Evolutionary conservation across 1,140 invertebrate genomes (phyloP).

Genomic region (Diorhabda elongata): DNA sequence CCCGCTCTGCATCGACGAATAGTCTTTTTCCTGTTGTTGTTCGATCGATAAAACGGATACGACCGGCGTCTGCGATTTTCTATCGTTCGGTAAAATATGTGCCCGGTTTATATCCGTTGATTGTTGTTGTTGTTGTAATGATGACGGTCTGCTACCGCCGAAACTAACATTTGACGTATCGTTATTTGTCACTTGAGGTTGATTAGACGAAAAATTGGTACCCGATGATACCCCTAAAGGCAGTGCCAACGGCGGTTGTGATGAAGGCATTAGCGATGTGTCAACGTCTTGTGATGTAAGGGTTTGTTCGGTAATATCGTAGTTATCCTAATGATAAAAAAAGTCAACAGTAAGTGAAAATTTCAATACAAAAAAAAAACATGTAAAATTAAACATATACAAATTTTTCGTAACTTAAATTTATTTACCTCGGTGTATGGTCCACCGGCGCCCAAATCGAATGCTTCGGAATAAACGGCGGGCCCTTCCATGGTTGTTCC

Average conservation of each 20-base stretch:
- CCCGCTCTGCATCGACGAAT: conserved; percentile 43
- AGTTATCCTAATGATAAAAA: conserved; percentile 10
- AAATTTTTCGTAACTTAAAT: not conserved
- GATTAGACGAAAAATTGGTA: no score
- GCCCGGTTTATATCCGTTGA: no score
- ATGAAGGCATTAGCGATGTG: no score
- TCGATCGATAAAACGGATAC: conserved; percentile 43
- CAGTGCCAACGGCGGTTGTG: no score
- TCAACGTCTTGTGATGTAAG: conserved; percentile 6
- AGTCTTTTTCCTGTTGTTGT: conserved; percentile 43
- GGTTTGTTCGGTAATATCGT: conserved; percentile 7
- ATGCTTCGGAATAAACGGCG: conserved; percentile 34
- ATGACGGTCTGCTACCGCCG: no score
- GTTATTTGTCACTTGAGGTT: no score
- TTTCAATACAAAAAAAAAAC: not conserved
- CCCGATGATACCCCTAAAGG: no score
- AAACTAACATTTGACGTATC: no score
- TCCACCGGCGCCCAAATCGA: conserved; percentile 31
- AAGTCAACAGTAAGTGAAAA: conserved; percentile 3
- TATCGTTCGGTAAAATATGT: not conserved
- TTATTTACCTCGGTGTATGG: conserved; percentile 21
- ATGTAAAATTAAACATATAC: not conserved
- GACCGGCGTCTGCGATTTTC: conserved; percentile 37
- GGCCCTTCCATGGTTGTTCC: conserved; percentile 31
- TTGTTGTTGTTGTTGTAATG: no score